These are phyloP conservation scores for Iguana delicatissima DNA, from an alignment of 2,797 vertebrate species.

Conservation along the genomic window DNA sequence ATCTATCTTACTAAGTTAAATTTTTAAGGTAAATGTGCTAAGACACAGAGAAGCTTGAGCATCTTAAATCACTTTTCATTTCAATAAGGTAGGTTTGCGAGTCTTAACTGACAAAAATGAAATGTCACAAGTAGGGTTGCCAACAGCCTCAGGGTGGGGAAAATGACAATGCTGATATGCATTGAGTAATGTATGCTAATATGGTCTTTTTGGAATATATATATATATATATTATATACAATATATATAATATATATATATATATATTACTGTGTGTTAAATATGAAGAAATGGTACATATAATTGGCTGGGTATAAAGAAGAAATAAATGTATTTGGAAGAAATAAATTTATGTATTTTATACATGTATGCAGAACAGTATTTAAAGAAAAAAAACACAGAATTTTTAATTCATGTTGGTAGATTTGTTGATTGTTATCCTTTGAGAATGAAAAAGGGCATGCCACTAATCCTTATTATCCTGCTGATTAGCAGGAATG, in stretches of 20 bases:
- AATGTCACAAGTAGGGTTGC: slow-evolving; percentile 22
- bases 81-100: slow-evolving; percentile 24
- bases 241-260: neutral
- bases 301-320: slow-evolving; percentile 7
- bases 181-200: slow-evolving; percentile 14
- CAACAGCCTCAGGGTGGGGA: neutral
- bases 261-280: neutral
- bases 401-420: neutral
- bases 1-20: slow-evolving; percentile 68
- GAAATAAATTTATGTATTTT: slow-evolving; percentile 4
- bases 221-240: neutral
- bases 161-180: neutral
- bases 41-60: slow-evolving; percentile 68
- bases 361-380: neutral
- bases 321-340: neutral
- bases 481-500: neutral
- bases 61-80: slow-evolving; percentile 50
- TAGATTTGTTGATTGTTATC: neutral
- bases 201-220: neutral
- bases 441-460: neutral
- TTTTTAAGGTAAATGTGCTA: slow-evolving; percentile 64
- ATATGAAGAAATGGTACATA: neutral
- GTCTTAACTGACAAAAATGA: slow-evolving; percentile 19
- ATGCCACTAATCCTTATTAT: neutral
- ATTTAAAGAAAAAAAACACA: neutral